Conservation (phyloP, 1,140 invertebrate species). For the Maniola jurtina region DNA sequence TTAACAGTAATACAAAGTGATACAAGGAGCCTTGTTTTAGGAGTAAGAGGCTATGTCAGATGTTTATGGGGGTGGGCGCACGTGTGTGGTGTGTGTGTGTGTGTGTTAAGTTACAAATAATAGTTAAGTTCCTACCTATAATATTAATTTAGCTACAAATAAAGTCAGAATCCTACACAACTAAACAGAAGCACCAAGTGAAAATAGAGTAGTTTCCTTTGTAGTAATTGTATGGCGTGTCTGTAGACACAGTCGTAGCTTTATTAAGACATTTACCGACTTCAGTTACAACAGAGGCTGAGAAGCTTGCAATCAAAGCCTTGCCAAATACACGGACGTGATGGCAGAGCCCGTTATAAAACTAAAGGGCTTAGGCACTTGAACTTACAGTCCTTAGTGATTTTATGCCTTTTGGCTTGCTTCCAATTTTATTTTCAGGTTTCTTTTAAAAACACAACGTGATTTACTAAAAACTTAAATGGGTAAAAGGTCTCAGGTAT, state of each 20-base stretch:
- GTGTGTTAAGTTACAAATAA: too few species aligned
- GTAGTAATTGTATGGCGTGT: not conserved
- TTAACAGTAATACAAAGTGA: too few species aligned
- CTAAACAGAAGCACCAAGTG: not conserved
- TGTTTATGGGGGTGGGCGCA: too few species aligned
- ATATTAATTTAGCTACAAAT: too few species aligned
- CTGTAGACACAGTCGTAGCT: not conserved
- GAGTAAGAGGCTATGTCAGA: too few species aligned
- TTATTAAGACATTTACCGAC: not conserved
- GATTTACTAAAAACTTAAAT: too few species aligned
- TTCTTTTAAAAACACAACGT: not conserved
- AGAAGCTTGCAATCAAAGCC: conserved; percentile 3
- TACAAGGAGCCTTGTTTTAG: too few species aligned
- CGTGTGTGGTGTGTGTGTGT: too few species aligned
- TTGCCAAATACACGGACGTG: conserved; percentile 8
- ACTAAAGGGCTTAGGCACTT: conserved; percentile 4
- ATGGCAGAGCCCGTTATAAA: conserved; percentile 7
- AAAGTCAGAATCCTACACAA: too few species aligned
- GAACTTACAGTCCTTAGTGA: not conserved
- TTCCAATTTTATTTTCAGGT: conserved; percentile 2
- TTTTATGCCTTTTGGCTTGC: not conserved
- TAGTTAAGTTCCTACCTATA: too few species aligned
- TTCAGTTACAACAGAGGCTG: conserved; percentile 1
- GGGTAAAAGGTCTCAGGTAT: too few species aligned
- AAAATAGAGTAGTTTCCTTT: not conserved